phyloP scores from a whole-genome alignment of 35 echinoderm and acorn worm genomes.

The Lytechinus pictus region DNA sequence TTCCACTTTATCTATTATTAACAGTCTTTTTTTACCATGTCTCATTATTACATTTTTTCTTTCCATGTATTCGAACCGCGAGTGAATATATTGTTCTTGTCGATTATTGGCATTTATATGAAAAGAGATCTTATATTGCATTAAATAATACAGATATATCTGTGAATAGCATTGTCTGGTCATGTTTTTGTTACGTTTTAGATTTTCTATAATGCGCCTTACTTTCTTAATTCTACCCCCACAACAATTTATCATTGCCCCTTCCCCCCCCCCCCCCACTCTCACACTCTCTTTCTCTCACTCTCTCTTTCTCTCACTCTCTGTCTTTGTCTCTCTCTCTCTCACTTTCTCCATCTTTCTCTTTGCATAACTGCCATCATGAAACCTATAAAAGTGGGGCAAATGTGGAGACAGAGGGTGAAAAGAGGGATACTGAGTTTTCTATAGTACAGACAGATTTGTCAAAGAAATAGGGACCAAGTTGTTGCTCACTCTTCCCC shows the following conservation, averaged over 20 bases:
- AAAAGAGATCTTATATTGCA: slow-evolving; percentile 13
- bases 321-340: too few species aligned
- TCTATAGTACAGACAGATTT: too few species aligned
- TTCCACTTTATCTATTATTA: too few species aligned
- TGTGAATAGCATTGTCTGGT: not conserved
- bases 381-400: too few species aligned
- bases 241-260: not conserved
- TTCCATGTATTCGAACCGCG: not conserved
- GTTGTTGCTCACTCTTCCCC: too few species aligned
- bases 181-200: not conserved
- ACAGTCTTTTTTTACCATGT: too few species aligned
- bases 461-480: too few species aligned
- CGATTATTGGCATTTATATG: not conserved
- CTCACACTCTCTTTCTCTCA: not conserved
- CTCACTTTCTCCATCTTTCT: too few species aligned
- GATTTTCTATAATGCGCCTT: not conserved
- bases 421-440: too few species aligned
- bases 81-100: slow-evolving; percentile 6
- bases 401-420: too few species aligned
- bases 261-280: too few species aligned
- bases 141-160: slow-evolving; percentile 4
- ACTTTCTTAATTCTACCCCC: not conserved
- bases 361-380: too few species aligned
- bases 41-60: not conserved
- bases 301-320: not conserved